Evolutionary conservation across 2,797 vertebrate species (phyloP).

Genomic region (Scarus forsteni): DNA sequence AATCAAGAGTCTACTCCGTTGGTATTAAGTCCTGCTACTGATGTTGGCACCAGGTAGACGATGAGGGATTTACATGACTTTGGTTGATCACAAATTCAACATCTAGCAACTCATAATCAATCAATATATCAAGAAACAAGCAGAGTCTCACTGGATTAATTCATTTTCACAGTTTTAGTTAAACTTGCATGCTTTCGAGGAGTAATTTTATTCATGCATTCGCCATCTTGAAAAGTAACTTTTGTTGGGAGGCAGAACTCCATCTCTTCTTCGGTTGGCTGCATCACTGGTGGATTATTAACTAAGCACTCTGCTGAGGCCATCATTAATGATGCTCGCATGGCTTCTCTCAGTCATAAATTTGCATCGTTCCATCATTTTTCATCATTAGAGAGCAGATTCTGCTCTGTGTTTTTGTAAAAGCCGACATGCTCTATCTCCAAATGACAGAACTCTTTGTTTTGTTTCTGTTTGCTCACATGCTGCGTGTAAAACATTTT

Average conservation of each 20-base stretch:
- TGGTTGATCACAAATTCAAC: too few relatives aligned
- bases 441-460: slow-evolving; percentile 3
- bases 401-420: neutral
- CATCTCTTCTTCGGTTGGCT: neutral
- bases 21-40: too few relatives aligned
- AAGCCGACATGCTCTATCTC: neutral
- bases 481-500: neutral
- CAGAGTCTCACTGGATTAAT: too few relatives aligned
- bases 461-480: neutral
- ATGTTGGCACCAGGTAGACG: too few relatives aligned
- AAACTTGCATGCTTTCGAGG: too few relatives aligned
- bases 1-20: too few relatives aligned
- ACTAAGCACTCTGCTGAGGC: neutral
- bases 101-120: too few relatives aligned
- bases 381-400: neutral
- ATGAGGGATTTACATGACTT: too few relatives aligned
- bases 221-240: neutral
- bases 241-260: neutral
- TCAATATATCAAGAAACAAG: too few relatives aligned
- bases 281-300: neutral
- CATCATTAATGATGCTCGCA: neutral
- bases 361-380: neutral
- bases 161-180: too few relatives aligned
- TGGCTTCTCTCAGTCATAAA: neutral
- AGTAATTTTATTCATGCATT: neutral